Conservation (phyloP, 2,113 vertebrate genomes). For the Epinephelus lanceolatus region DNA sequence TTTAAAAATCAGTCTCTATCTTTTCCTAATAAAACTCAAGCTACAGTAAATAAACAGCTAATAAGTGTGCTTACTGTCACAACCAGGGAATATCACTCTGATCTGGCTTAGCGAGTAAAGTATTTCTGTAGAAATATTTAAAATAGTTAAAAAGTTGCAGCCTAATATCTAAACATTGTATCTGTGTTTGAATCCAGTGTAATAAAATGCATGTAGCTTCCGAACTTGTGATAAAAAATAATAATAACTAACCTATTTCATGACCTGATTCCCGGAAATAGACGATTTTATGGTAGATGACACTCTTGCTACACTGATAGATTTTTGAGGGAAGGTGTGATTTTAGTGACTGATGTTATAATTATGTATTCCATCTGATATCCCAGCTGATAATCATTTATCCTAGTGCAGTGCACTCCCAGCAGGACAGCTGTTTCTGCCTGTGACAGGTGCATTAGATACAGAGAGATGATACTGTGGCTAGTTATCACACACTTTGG, state of each 20-base stretch:
- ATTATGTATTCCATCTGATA: background rate
- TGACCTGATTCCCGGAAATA: no score
- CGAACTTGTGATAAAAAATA: no score
- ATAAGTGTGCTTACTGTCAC: no score
- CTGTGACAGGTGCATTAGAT: background rate
- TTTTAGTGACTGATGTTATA: background rate
- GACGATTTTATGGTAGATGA: background rate
- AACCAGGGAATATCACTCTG: no score
- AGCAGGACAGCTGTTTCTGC: background rate
- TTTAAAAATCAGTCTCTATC: no score
- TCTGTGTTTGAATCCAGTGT: no score
- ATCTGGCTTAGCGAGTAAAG: no score
- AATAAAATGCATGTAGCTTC: no score
- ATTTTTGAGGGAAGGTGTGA: background rate
- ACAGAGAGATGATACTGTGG: background rate
- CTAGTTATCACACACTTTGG: slow-evolving; percentile 8
- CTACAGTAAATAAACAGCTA: no score
- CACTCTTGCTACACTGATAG: background rate
- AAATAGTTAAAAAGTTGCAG: background rate
- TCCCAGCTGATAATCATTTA: background rate
- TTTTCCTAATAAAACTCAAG: no score
- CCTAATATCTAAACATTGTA: background rate
- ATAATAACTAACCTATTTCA: no score
- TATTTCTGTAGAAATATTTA: background rate
- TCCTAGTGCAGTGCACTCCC: background rate